A percentile compares a stretch with the other conserved stretches of the same genome.
phyloP scores from a whole-genome alignment of 2,888 invertebrate species.

The Cyclophora punctaria region DNA sequence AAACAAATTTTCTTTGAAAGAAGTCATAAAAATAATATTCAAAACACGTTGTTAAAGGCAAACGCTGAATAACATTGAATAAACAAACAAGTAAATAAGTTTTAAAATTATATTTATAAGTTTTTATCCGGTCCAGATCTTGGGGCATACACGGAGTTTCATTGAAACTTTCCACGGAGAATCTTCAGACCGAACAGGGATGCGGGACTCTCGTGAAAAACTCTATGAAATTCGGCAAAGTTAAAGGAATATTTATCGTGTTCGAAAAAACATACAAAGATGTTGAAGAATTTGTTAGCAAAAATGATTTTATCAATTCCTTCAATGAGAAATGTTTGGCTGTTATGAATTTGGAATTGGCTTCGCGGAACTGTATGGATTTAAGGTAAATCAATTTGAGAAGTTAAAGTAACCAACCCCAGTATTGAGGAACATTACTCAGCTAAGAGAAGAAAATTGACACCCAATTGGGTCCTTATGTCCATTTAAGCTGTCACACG shows the following conservation, averaged over 20 bases:
- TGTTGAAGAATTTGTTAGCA: constrained; percentile 2
- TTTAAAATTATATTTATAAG: constrained; percentile 10
- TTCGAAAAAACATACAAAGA: constrained; percentile 11
- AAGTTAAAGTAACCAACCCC: not conserved
- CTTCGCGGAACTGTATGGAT: constrained; percentile 33
- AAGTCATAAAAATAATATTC: too few species aligned
- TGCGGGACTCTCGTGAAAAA: constrained; percentile 33
- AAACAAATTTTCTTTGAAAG: too few species aligned
- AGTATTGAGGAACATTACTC: too few species aligned
- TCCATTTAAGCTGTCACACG: too few species aligned
- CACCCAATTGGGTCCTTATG: too few species aligned
- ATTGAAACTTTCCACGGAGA: constrained; percentile 33
- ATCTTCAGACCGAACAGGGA: constrained; percentile 32
- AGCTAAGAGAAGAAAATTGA: too few species aligned
- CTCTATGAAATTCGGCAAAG: constrained; percentile 32
- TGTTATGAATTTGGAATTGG: constrained; percentile 38
- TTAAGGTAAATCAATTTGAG: constrained; percentile 29
- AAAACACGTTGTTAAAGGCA: not conserved
- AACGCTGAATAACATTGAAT: constrained; percentile 1
- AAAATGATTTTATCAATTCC: constrained; percentile 11
- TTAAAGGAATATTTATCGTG: constrained; percentile 40
- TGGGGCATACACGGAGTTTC: constrained; percentile 30
- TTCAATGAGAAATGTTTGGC: constrained; percentile 26
- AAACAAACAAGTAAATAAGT: not conserved
- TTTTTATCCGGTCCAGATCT: constrained; percentile 20